These are phyloP conservation scores for Reticulitermes lucifugus DNA, from an alignment of 2,888 invertebrate genomes.

Conservation along the genomic window DNA sequence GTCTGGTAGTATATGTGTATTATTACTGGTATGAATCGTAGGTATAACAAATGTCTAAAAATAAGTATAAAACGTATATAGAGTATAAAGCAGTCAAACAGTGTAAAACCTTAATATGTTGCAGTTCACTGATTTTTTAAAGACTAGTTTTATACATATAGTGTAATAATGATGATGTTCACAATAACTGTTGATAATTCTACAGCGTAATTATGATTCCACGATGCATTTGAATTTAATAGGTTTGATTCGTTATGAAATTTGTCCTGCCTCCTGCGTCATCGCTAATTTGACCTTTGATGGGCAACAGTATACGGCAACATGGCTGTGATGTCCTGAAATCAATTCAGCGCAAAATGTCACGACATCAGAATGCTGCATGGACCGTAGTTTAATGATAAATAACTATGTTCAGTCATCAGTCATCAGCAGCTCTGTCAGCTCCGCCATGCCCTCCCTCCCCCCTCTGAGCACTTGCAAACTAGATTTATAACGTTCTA, in stretches of 20 bases:
- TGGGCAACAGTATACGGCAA: neutral
- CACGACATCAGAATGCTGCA: neutral
- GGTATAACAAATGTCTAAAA: no score
- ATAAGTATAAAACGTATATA: no score
- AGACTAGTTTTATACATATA: neutral
- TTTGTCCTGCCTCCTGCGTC: neutral
- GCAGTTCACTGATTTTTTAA: neutral
- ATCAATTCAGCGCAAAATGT: neutral
- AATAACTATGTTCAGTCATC: neutral
- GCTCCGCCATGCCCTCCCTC: no score
- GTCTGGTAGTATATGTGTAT: no score
- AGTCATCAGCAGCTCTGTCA: neutral
- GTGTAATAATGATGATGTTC: neutral
- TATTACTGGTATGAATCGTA: no score
- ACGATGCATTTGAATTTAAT: neutral
- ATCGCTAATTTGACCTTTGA: conserved; percentile 4
- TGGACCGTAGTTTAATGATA: no score
- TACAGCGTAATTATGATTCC: neutral
- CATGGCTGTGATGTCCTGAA: neutral
- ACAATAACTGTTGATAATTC: neutral
- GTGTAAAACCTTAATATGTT: neutral
- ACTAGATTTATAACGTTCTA: no score
- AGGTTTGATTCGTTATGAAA: neutral
- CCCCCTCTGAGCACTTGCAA: no score
- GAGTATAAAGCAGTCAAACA: no score